Percentiles rank a stretch among this genome's conserved stretches.
phyloP scores from a whole-genome alignment of 1,140 invertebrate species.

The Papilio xuthus region DNA sequence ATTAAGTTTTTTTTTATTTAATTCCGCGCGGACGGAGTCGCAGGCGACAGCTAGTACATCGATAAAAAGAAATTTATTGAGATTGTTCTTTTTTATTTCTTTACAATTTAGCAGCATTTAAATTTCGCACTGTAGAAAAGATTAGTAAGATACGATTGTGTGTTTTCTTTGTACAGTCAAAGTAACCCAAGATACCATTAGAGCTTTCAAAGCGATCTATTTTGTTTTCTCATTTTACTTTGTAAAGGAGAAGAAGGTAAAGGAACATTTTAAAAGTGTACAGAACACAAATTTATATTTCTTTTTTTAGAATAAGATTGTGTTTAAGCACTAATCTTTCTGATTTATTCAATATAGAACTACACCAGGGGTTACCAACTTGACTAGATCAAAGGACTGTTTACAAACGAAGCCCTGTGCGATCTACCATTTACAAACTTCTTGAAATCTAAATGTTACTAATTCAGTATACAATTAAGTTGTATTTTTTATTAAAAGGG shows the following conservation, averaged over 20 bases:
- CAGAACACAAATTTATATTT: neutral
- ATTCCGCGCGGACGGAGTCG: too few relatives aligned
- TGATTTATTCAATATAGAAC: too few relatives aligned
- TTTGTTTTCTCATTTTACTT: neutral
- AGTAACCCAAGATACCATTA: slow-evolving; percentile 1
- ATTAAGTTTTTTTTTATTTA: too few relatives aligned
- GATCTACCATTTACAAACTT: too few relatives aligned
- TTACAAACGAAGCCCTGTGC: too few relatives aligned
- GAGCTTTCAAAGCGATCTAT: neutral
- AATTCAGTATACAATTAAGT: too few relatives aligned
- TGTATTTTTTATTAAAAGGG: too few relatives aligned
- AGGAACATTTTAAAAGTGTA: neutral
- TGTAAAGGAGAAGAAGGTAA: neutral
- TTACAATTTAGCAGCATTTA: neutral
- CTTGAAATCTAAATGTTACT: too few relatives aligned
- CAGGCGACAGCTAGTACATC: too few relatives aligned
- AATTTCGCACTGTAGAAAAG: neutral
- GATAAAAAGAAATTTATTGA: too few relatives aligned
- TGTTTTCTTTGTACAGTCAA: neutral
- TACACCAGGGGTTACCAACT: too few relatives aligned
- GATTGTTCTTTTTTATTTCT: neutral
- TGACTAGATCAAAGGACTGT: too few relatives aligned
- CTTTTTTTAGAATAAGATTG: neutral
- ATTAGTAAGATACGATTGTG: neutral
- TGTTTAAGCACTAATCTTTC: neutral